Percentiles rank a stretch among this genome's conserved stretches.
phyloP scores from a whole-genome alignment of 2,113 vertebrate species.

The Orientallactaga bullata region DNA sequence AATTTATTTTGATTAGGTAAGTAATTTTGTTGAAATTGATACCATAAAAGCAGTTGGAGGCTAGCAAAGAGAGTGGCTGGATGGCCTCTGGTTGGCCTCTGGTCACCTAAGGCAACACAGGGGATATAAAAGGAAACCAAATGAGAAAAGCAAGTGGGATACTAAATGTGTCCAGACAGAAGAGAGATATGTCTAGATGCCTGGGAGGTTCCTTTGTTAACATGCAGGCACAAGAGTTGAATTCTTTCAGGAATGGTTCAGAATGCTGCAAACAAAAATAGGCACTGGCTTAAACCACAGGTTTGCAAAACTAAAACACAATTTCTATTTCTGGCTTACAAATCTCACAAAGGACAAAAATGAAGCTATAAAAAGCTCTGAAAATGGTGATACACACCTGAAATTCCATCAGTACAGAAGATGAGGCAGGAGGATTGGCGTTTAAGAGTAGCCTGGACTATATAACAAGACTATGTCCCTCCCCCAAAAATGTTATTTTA shows the following conservation, averaged over 20 bases:
- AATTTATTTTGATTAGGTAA: conserved; percentile 65
- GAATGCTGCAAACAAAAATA: conserved; percentile 4
- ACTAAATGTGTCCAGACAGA: neutral
- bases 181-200: neutral
- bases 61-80: neutral
- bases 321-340: neutral
- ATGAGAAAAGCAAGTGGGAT: neutral
- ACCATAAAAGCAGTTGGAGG: conserved; percentile 8
- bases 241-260: neutral
- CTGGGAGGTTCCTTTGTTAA: neutral
- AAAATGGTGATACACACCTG: neutral
- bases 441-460: neutral
- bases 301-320: conserved; percentile 10
- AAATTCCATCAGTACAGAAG: neutral
- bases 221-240: neutral
- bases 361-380: neutral
- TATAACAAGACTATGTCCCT: neutral
- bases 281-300: neutral
- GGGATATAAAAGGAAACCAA: neutral
- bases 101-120: too few species aligned
- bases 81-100: neutral
- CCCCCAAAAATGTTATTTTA: neutral
- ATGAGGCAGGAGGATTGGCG: too few species aligned
- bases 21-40: conserved; percentile 54
- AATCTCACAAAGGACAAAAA: neutral